Evolutionary conservation across 1,140 invertebrate genomes (phyloP).

Genomic region (Drosophila busckii): DNA sequence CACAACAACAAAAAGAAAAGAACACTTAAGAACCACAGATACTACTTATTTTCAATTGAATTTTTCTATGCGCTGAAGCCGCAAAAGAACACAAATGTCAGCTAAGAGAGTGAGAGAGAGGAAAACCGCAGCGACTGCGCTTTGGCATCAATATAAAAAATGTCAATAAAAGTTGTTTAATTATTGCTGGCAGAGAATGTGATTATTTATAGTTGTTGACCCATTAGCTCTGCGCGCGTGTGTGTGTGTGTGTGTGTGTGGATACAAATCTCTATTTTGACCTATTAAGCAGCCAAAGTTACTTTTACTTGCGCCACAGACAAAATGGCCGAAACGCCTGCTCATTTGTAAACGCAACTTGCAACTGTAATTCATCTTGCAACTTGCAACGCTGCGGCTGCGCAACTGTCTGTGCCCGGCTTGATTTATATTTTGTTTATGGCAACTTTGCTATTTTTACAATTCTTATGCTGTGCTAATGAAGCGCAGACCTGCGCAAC

Average conservation of each 20-base stretch:
- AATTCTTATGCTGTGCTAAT: constrained; percentile 46
- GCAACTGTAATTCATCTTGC: constrained; percentile 42
- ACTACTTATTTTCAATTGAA: constrained; percentile 41
- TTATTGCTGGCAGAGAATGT: constrained; percentile 58
- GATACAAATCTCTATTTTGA: constrained; percentile 52
- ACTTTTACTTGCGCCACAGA: too few relatives aligned
- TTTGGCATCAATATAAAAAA: constrained; percentile 63
- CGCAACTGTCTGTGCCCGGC: constrained; percentile 9
- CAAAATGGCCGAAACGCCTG: constrained; percentile 35
- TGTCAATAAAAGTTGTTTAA: constrained; percentile 76
- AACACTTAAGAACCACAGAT: constrained; percentile 41
- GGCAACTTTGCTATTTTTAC: constrained; percentile 33
- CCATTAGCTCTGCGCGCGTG: constrained; percentile 26
- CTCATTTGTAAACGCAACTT: constrained; percentile 15
- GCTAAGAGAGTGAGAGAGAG: constrained; percentile 16
- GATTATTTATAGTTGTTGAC: constrained; percentile 44
- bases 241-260: constrained; percentile 20
- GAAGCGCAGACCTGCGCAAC: constrained; percentile 32
- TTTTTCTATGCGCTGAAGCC: constrained; percentile 23
- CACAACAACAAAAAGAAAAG: too few relatives aligned
- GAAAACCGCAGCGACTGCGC: constrained; percentile 17
- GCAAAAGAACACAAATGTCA: constrained; percentile 37
- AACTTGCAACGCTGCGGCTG: neutral
- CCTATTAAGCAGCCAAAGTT: constrained; percentile 59
- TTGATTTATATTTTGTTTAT: constrained; percentile 64